These are phyloP conservation scores for Nymphalis polychloros DNA, from an alignment of 2,888 invertebrate genomes.

Conservation along the genomic window DNA sequence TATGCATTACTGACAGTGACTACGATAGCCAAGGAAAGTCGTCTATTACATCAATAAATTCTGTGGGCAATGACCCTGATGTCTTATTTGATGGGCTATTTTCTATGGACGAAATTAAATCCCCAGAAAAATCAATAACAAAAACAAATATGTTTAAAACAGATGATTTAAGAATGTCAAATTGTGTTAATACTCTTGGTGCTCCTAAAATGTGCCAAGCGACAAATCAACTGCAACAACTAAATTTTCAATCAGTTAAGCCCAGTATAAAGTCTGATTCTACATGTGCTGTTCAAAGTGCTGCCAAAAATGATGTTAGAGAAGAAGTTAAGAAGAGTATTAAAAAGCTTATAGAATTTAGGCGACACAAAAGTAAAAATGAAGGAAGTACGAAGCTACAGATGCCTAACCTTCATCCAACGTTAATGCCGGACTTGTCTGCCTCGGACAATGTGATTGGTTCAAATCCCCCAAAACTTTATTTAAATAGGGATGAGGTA, in stretches of 20 bases:
- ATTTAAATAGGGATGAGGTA: constrained; percentile 51
- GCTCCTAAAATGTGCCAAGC: not conserved
- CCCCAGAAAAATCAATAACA: constrained; percentile 47
- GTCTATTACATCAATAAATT: constrained; percentile 50
- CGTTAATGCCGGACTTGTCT: not conserved
- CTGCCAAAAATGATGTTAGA: constrained; percentile 16
- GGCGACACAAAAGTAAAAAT: constrained; percentile 49
- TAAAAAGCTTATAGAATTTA: constrained; percentile 57
- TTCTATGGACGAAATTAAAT: constrained; percentile 64
- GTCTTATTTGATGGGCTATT: constrained; percentile 62
- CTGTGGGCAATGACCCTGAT: constrained; percentile 51
- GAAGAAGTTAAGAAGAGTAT: constrained; percentile 59
- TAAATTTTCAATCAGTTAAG: not conserved
- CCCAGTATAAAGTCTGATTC: not conserved
- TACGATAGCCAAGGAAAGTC: constrained; percentile 62
- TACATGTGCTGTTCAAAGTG: not conserved
- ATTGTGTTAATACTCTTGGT: constrained; percentile 5
- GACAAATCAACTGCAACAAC: not conserved
- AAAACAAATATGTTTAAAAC: constrained; percentile 10
- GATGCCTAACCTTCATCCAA: not conserved
- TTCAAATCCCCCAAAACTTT: constrained; percentile 52
- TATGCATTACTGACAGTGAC: constrained; percentile 53
- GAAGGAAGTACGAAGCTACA: constrained; percentile 21
- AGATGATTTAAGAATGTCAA: constrained; percentile 4
- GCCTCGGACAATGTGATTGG: not conserved